These are phyloP conservation scores for Cordilura impudica DNA, from an alignment of 2,888 invertebrate genomes.

Conservation along the genomic window DNA sequence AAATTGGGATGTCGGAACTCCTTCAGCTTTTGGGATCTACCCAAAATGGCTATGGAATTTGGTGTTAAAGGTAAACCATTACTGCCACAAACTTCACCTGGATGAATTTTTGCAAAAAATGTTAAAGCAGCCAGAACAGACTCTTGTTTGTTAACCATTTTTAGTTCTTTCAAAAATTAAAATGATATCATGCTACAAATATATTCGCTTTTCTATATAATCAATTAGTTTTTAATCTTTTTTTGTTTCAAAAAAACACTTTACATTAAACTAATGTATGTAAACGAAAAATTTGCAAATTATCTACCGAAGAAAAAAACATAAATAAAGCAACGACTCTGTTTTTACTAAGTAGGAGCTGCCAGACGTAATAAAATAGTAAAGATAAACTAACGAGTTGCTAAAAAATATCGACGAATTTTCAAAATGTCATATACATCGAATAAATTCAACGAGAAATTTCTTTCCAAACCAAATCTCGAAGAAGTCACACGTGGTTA, in stretches of 20 bases:
- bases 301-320: constrained; percentile 16
- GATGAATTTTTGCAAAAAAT: constrained; percentile 93
- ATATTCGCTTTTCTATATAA: not conserved
- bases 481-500: not conserved
- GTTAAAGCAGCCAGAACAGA: constrained; percentile 87
- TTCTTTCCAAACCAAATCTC: constrained; percentile 14
- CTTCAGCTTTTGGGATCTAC: constrained; percentile 90
- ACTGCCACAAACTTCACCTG: constrained; percentile 93
- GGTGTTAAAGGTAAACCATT: constrained; percentile 98
- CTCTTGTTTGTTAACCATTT: constrained; percentile 60
- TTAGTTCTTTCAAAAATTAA: not conserved
- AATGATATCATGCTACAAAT: not conserved
- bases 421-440: constrained; percentile 29
- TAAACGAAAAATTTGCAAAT: not conserved
- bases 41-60: constrained; percentile 95
- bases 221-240: not conserved
- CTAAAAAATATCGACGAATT: no score
- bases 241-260: not conserved
- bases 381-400: not conserved
- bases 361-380: not conserved
- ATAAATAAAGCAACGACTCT: constrained; percentile 38
- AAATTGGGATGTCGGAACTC: constrained; percentile 88
- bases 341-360: not conserved
- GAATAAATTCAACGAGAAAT: not conserved
- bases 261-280: not conserved